phyloP scores from a whole-genome alignment of 2,888 invertebrate genomes.

The Drosophila basisetae region DNA sequence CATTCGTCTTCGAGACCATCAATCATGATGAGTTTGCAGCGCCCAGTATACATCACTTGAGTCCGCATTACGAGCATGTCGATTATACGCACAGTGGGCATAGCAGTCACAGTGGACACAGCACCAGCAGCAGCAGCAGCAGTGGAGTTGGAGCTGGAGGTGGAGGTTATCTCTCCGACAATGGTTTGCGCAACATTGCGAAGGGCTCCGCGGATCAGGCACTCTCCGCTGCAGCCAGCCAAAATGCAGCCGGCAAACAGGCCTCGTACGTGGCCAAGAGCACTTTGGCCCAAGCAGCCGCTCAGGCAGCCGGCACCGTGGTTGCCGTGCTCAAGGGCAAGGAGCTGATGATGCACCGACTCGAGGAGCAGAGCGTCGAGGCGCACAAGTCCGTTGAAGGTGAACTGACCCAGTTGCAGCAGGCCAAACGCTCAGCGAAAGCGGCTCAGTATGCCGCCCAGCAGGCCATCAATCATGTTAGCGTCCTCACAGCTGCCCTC shows the following conservation, averaged over 20 bases:
- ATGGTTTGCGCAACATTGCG: constrained; percentile 89
- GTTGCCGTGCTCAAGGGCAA: constrained; percentile 89
- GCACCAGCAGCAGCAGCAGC: constrained; percentile 11
- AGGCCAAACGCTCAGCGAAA: constrained; percentile 90
- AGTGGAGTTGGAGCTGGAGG: constrained; percentile 5
- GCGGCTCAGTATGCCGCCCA: constrained; percentile 89
- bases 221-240: constrained; percentile 90
- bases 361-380: constrained; percentile 92
- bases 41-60: constrained; percentile 29
- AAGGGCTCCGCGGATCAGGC: constrained; percentile 92
- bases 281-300: constrained; percentile 91
- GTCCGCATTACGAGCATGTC: constrained; percentile 49
- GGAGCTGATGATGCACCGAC: constrained; percentile 88
- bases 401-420: constrained; percentile 89
- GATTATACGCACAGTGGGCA: constrained; percentile 48
- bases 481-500: constrained; percentile 90
- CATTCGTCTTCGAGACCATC: constrained; percentile 75
- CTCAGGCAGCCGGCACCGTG: constrained; percentile 89
- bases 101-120: constrained; percentile 10
- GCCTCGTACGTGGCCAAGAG: constrained; percentile 92
- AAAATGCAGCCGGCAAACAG: constrained; percentile 91
- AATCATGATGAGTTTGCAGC: constrained; percentile 71
- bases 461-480: constrained; percentile 86
- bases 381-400: constrained; percentile 89
- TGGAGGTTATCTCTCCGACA: constrained; percentile 86